These are phyloP conservation scores for Mamestra brassicae DNA, from an alignment of 2,888 invertebrate species.

Conservation along the genomic window DNA sequence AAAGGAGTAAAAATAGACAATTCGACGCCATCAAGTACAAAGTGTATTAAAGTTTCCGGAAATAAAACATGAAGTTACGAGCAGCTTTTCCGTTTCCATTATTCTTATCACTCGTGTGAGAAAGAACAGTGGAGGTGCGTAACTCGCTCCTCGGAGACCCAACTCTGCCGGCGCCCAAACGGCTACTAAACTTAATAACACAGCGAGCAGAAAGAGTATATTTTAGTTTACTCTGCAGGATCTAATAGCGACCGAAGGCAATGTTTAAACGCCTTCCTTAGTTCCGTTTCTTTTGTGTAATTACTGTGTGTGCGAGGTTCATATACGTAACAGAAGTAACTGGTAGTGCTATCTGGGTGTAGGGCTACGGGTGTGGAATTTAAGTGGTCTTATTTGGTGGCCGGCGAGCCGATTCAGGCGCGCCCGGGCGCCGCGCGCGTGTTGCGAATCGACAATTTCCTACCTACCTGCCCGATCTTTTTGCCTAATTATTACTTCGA, in stretches of 20 bases:
- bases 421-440: slow-evolving; percentile 80
- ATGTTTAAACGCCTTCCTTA: slow-evolving; percentile 80
- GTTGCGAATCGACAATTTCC: slow-evolving; percentile 83
- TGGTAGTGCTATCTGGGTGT: slow-evolving; percentile 83
- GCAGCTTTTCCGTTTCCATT: slow-evolving; percentile 51
- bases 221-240: slow-evolving; percentile 73
- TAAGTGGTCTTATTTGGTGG: slow-evolving; percentile 88
- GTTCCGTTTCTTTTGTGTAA: slow-evolving; percentile 87
- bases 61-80: slow-evolving; percentile 57
- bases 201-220: slow-evolving; percentile 69
- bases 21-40: slow-evolving; percentile 38
- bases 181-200: slow-evolving; percentile 75
- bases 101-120: slow-evolving; percentile 46
- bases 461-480: slow-evolving; percentile 79
- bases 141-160: slow-evolving; percentile 60
- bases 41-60: slow-evolving; percentile 50
- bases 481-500: slow-evolving; percentile 84
- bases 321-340: slow-evolving; percentile 84
- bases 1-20: slow-evolving; percentile 66
- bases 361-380: slow-evolving; percentile 86
- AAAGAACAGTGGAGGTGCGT: slow-evolving; percentile 54
- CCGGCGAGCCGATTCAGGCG: slow-evolving; percentile 81
- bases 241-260: slow-evolving; percentile 76
- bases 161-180: slow-evolving; percentile 64
- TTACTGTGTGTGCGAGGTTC: slow-evolving; percentile 82